Base-by-base conservation (phyloP, 1,140 invertebrate species). In the Lepidurus arcticus region DNA sequence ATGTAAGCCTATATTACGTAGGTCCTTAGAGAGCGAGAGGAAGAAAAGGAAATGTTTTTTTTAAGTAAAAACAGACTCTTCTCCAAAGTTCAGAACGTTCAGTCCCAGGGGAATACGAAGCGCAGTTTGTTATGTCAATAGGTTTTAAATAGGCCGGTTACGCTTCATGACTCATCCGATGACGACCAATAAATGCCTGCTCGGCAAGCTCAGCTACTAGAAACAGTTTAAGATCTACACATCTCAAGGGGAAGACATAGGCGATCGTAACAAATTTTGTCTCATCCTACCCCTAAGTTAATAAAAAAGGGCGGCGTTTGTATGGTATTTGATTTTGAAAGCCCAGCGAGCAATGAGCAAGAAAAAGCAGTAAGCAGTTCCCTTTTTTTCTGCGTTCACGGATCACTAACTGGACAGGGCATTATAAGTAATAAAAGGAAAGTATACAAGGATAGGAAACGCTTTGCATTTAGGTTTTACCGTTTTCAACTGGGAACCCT, bases 251-350 rank as follows among this genome's bases (percentile, higher is more conserved):
- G 53, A 21, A 65, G 4, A 65, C 53, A 65, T 3, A 34, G 34
- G n/a, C 53, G 53, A 65, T 21, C 53, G 53, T 65, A 65, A 65
- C 53, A 65, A 65, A 65, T 65, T 65, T 65, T n/a, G 53, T n/a
- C 16, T 65, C 53, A 65, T 65, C n/a, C 53, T n/a, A n/a, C n/a
- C 53, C 53, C 53, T 65, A 65, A 65, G 53, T 65, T 65, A 65
- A 65, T 65, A 65, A 65, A 65, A 65, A 13, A 65, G 53, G 21
- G 21, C n/a, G 53, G 53, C 21, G 53, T 65, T 65, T 65, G 53
- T 65, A 65, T 21, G 53, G 53, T 65, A 65, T 65, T 65, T 65
- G 53, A 65, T 65, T 65, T 21, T 16, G 53, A 65, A 65, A 65
- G 53, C 53, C 21, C 53, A 16, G 1, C 9, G 53, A 65, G 53